Evolutionary conservation across 2,797 vertebrate species (phyloP).

Genomic region (Triplophysa bombifrons): DNA sequence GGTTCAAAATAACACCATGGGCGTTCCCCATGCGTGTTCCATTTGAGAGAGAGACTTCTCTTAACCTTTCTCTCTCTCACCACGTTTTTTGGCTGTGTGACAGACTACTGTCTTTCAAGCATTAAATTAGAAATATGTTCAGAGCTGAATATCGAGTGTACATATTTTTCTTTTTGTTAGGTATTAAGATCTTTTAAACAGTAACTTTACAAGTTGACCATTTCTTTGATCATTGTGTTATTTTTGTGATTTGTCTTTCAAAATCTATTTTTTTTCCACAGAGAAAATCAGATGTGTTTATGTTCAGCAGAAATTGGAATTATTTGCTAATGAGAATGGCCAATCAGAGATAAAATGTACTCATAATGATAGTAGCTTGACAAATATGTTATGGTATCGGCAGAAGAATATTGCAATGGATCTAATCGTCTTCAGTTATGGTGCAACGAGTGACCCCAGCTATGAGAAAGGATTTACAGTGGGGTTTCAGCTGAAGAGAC

Average conservation of each 20-base stretch:
- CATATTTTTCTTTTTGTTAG: conserved; percentile 21
- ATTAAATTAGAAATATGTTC: conserved; percentile 29
- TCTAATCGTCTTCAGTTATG: conserved; percentile 26
- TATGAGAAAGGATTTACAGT: conserved; percentile 8
- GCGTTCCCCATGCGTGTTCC: not conserved
- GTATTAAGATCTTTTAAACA: conserved; percentile 12
- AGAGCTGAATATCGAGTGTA: not conserved
- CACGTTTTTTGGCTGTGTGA: not conserved
- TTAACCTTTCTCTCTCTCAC: not conserved
- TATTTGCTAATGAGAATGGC: not conserved
- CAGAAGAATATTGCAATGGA: conserved; percentile 26
- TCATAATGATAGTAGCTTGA: conserved; percentile 9
- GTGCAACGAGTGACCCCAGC: not conserved
- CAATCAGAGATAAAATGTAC: not conserved
- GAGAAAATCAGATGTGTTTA: not conserved
- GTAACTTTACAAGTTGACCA: no score
- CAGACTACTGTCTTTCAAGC: not conserved
- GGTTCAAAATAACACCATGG: not conserved
- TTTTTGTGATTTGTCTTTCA: no score
- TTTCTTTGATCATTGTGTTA: no score
- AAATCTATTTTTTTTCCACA: not conserved
- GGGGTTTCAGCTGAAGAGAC: conserved; percentile 15
- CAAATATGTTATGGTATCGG: conserved; percentile 50
- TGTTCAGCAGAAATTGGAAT: not conserved
- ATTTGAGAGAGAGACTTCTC: not conserved